Evolutionary conservation across 2,888 invertebrate genomes (phyloP), one percentile per base, ranked within the genome.

Genomic region (Microchrysa polita): DNA sequence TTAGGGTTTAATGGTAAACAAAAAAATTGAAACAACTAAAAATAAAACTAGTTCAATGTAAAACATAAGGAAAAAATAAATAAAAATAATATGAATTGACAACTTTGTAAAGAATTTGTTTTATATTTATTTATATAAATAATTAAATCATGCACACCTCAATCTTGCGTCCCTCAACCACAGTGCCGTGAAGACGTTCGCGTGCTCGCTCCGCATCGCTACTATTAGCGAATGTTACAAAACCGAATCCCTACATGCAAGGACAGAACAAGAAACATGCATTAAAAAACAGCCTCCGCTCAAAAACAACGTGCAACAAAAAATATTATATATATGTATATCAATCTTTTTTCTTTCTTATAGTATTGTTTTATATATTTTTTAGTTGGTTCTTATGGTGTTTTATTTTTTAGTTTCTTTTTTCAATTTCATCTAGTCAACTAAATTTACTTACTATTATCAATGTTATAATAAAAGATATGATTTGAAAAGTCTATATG

Each of bases 211-310:
- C 98, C 90, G 98, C 98, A 92, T 99, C 98, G 91, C 94, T 94
- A 92, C 96, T 96, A 94, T 96, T 97, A 93, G 97, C 97, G 96
- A 99, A 99, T 93, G 98, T 99, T 93, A 99, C 98, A 95, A 99
- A 99, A 94, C 98, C 98, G 94, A 99, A 99, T 92, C 99, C 99
- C 98, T 99, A 95, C 93, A 94, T 94, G 95, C 94, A 94, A 90
- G 80, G 93, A 94, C 93, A 93, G 92, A 80, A 93, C 92, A 93
- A 87, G 88, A 87, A 92, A 93, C 93, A 93, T 93, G 93, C 93
- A 93, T 92, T 93, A 92, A 92, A 80, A 88, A 78, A 76, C 75
- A 76, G 90, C 90, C 89, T 89, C 76, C 88, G 88, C 89, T 90
- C 90, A 90, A 90, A 90, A 88, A 88, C 88, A 88, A 90, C 90